Percentiles rank a stretch among this genome's conserved stretches.
Evolutionary conservation across 2,797 vertebrate species (phyloP).

Genomic region (Trichosurus vulpecula): DNA sequence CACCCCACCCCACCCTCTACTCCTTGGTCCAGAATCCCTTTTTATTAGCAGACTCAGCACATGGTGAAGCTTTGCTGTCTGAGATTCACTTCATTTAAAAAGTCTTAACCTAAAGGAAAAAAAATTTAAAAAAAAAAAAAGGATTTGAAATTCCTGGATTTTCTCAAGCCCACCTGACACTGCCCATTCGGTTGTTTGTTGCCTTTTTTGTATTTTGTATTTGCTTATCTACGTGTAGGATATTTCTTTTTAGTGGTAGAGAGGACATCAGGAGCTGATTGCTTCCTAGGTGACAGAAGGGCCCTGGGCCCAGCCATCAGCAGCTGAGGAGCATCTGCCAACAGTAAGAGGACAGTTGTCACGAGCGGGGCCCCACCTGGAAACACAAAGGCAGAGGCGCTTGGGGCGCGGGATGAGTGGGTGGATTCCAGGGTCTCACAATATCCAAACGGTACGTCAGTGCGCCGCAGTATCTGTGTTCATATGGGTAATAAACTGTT

Average conservation of each 20-base stretch:
- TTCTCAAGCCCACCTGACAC: constrained; percentile 92
- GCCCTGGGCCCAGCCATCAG: constrained; percentile 28
- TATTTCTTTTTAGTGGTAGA: constrained; percentile 88
- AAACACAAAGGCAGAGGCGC: constrained; percentile 83
- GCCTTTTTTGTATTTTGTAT: constrained; percentile 95
- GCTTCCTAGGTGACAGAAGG: constrained; percentile 76
- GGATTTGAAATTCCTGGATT: constrained; percentile 90
- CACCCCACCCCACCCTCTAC: background rate
- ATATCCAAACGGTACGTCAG: constrained; percentile 87
- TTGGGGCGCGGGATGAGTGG: constrained; percentile 66
- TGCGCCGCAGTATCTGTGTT: constrained; percentile 94
- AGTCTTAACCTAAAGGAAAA: constrained; percentile 82
- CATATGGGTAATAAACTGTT: constrained; percentile 95
- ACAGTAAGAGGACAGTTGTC: constrained; percentile 82
- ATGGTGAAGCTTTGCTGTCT: constrained; percentile 92
- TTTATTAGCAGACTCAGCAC: constrained; percentile 93
- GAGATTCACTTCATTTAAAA: constrained; percentile 86
- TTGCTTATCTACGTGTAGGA: constrained; percentile 91
- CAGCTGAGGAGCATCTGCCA: constrained; percentile 88
- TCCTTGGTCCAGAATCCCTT: constrained; percentile 77
- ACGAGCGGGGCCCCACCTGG: background rate
- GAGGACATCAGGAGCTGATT: constrained; percentile 85
- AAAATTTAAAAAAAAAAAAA: constrained; percentile 44
- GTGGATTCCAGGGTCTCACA: constrained; percentile 81
- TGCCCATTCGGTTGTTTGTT: constrained; percentile 91